Percentiles rank a stretch among this genome's conserved stretches.
These are phyloP conservation scores for Drosophila pectinifera DNA, from an alignment of 1,140 invertebrate species.

Conservation along the genomic window DNA sequence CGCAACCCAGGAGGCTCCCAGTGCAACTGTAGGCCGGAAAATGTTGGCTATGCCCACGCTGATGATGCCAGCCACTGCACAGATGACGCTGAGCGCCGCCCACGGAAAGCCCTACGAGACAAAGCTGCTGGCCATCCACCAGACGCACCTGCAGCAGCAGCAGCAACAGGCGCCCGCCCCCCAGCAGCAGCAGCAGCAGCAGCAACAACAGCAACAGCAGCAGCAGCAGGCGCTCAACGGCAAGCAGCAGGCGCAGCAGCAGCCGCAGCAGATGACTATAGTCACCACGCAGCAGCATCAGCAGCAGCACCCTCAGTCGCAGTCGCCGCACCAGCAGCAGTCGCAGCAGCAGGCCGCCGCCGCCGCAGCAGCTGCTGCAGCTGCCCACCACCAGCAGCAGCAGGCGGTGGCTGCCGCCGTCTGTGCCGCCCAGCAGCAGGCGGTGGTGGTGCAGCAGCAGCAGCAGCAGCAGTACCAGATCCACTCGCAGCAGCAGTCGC, in stretches of 20 bases:
- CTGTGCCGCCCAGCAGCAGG: conserved; percentile 79
- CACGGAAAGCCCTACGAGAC: conserved; percentile 82
- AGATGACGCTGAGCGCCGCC: conserved; percentile 82
- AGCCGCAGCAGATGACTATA: conserved; percentile 75
- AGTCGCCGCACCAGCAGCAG: conserved; percentile 69
- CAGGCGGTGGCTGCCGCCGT: conserved; percentile 76
- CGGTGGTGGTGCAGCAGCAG: conserved; percentile 77
- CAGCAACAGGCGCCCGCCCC: conserved; percentile 61
- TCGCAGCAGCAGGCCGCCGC: conserved; percentile 72
- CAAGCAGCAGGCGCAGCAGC: conserved; percentile 71
- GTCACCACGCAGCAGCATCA: conserved; percentile 75
- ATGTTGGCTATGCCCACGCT: conserved; percentile 85
- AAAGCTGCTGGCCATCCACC: conserved; percentile 82
- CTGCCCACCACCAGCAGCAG: conserved; percentile 71
- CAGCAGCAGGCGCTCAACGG: conserved; percentile 65
- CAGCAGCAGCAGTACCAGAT: conserved; percentile 82
- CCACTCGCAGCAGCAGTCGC: conserved; percentile 84
- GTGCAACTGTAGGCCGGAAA: conserved; percentile 54
- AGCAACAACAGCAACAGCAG: conserved; percentile 62
- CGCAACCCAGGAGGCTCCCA: conserved; percentile 43
- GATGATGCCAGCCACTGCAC: conserved; percentile 84
- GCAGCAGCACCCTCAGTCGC: conserved; percentile 68
- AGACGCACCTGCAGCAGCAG: conserved; percentile 79
- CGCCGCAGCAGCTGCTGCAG: conserved; percentile 73
- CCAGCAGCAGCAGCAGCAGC: conserved; percentile 65